Evolutionary conservation across 2,888 invertebrate genomes (phyloP).

Genomic region (Lymantria dispar): DNA sequence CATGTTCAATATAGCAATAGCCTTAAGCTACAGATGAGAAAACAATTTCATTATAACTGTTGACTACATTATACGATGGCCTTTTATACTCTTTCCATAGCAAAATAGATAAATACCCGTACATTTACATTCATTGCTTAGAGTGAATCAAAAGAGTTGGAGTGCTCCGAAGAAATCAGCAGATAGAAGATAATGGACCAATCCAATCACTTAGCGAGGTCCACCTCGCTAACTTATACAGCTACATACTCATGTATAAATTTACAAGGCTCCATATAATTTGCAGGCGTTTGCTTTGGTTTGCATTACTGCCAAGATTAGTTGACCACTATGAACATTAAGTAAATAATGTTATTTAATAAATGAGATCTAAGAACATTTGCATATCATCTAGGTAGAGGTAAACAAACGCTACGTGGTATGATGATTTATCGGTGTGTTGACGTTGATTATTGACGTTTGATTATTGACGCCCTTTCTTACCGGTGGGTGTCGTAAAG

Average conservation of each 20-base stretch:
- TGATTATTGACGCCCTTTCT: no score
- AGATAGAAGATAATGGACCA: constrained; percentile 62
- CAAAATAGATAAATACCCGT: constrained; percentile 33
- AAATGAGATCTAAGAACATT: not conserved
- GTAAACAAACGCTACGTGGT: no score
- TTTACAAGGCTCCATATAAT: constrained; percentile 24
- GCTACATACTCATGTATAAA: constrained; percentile 39
- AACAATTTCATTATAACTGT: constrained; percentile 31
- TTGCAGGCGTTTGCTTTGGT: not conserved
- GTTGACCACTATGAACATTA: not conserved
- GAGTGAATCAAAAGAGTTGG: constrained; percentile 53
- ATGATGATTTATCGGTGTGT: no score
- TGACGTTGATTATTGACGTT: no score
- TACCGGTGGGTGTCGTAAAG: no score
- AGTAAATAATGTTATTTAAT: not conserved
- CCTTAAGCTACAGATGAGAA: constrained; percentile 17
- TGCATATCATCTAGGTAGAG: no score
- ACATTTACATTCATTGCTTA: constrained; percentile 53
- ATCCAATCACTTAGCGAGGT: constrained; percentile 71
- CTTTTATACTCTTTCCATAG: constrained; percentile 17
- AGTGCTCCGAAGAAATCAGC: constrained; percentile 54
- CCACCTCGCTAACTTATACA: constrained; percentile 50
- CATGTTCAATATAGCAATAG: constrained; percentile 17
- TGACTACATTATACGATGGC: constrained; percentile 14
- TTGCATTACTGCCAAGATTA: not conserved